Percentiles rank a stretch among this genome's conserved stretches.
Evolutionary conservation across 2,797 vertebrate genomes (phyloP).

Genomic region (Ambastaia sidthimunki): DNA sequence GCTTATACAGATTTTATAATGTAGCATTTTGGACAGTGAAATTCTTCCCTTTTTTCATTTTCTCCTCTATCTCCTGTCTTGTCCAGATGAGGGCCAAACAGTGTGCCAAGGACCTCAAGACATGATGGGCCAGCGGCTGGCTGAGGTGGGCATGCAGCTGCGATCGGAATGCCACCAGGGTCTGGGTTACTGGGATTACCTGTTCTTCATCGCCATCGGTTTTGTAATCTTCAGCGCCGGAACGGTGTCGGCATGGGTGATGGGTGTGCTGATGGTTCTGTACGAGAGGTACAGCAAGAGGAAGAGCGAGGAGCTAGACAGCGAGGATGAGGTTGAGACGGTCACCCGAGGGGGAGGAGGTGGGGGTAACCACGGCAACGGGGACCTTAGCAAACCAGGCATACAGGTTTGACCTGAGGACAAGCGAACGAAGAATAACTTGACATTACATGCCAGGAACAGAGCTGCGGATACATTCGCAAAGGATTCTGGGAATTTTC

Average conservation of each 20-base stretch:
- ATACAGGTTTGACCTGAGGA: constrained; percentile 76
- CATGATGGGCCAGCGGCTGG: constrained; percentile 78
- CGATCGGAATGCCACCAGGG: constrained; percentile 86
- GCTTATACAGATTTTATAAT: too few species aligned
- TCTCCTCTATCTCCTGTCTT: constrained; percentile 38
- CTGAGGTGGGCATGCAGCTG: constrained; percentile 84
- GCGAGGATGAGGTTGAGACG: constrained; percentile 74
- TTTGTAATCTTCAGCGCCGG: constrained; percentile 92
- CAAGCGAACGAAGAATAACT: not conserved
- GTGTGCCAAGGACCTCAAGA: constrained; percentile 79
- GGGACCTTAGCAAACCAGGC: constrained; percentile 77
- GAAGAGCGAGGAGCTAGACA: constrained; percentile 76
- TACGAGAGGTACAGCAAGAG: constrained; percentile 82
- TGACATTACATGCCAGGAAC: not conserved
- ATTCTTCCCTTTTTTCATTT: too few species aligned
- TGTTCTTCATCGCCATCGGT: constrained; percentile 90
- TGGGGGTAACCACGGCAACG: constrained; percentile 73
- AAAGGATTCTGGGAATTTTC: constrained; percentile 60
- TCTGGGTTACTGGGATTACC: constrained; percentile 87
- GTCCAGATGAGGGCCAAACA: constrained; percentile 79
- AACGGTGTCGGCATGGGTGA: constrained; percentile 88
- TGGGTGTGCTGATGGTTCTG: constrained; percentile 87
- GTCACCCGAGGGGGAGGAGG: constrained; percentile 57
- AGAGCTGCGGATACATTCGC: constrained; percentile 19
- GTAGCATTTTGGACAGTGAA: too few species aligned